Conservation (phyloP, 2,797 vertebrate genomes). For the Acomys russatus region DNA sequence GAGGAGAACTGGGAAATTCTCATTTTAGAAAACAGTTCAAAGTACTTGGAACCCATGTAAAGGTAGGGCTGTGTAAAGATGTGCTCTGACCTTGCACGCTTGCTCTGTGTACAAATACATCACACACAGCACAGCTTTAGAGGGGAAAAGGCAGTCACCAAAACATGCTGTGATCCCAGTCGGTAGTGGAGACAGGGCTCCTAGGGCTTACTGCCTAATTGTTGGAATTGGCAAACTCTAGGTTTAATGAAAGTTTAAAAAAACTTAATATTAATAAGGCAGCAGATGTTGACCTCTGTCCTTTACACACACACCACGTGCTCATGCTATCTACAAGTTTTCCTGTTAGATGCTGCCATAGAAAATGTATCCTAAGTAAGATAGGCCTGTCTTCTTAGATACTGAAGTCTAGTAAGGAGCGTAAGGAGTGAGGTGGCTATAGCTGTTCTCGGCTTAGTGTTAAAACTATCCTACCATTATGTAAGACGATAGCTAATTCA, state of each 20-base stretch:
- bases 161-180: background rate
- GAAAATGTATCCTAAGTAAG: background rate
- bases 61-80: background rate
- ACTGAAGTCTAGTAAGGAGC: background rate
- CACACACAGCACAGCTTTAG: background rate
- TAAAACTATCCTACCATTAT: background rate
- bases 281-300: background rate
- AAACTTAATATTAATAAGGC: background rate
- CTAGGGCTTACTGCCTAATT: background rate
- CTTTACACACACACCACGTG: background rate
- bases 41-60: background rate
- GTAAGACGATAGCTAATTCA: background rate
- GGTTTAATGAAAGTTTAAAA: background rate
- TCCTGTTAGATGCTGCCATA: background rate
- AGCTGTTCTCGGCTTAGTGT: background rate
- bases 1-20: background rate
- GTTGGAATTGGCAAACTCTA: background rate
- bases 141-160: background rate
- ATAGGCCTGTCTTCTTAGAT: background rate
- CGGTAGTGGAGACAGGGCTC: background rate
- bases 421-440: background rate
- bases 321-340: background rate
- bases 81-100: background rate
- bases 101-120: background rate
- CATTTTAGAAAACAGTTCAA: background rate